These are phyloP conservation scores for Saxidomus purpurata DNA, from an alignment of 1,140 invertebrate species.

Conservation along the genomic window DNA sequence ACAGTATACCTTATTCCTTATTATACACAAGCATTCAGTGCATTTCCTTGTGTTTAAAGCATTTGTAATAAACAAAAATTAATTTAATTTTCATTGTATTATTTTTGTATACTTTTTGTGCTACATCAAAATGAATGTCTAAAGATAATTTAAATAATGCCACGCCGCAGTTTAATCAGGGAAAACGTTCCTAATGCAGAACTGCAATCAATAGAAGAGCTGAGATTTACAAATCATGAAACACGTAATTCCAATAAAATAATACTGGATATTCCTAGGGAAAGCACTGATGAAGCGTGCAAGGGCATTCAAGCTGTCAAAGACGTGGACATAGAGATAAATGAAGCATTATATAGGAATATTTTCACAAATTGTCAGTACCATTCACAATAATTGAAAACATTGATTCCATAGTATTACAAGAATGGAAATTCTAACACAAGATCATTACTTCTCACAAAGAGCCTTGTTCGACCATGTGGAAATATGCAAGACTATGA, in stretches of 20 bases:
- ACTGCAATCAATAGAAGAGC: not conserved
- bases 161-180: no score
- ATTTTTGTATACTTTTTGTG: no score
- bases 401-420: constrained; percentile 11
- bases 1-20: no score
- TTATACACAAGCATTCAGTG: no score
- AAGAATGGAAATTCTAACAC: not conserved
- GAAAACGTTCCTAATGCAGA: no score
- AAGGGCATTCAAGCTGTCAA: constrained; percentile 5
- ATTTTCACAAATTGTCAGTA: constrained; percentile 30
- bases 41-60: no score
- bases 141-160: no score
- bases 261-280: not conserved
- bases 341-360: not conserved
- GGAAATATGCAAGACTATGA: constrained; percentile 13
- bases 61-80: no score
- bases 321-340: not conserved
- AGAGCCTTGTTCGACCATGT: not conserved
- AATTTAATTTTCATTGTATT: no score
- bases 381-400: constrained; percentile 27
- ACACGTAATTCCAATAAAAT: constrained; percentile 37
- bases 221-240: not conserved
- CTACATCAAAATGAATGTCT: no score
- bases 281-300: not conserved
- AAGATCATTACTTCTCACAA: constrained; percentile 10